Percentiles rank a stretch among this genome's conserved stretches.
Evolutionary conservation across 1,140 invertebrate genomes (phyloP).

Genomic region (Phymastichus coffea): DNA sequence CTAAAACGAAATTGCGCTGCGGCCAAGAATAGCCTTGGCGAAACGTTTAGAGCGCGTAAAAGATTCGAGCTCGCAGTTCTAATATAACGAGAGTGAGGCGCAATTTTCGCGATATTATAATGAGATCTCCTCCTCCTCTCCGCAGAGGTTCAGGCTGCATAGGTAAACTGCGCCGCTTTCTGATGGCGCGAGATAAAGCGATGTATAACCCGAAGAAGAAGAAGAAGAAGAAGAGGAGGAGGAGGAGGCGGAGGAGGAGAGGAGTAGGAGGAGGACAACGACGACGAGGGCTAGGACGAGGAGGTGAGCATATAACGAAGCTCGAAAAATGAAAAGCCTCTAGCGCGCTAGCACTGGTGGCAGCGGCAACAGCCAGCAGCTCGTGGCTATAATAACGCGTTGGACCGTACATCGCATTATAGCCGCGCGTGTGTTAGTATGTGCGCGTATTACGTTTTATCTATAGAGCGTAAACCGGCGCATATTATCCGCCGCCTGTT

Average conservation of each 20-base stretch:
- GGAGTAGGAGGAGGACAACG: constrained; percentile 1
- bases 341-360: too few relatives aligned
- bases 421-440: background rate
- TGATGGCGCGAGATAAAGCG: constrained; percentile 14
- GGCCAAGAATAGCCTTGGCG: too few relatives aligned
- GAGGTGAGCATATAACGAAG: background rate
- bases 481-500: constrained; percentile 42
- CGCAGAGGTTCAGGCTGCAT: background rate
- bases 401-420: background rate
- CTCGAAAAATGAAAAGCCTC: constrained; percentile 25
- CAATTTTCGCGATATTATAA: background rate
- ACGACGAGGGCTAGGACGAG: background rate
- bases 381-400: constrained; percentile 28
- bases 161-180: constrained; percentile 15
- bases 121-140: too few relatives aligned
- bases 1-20: too few relatives aligned
- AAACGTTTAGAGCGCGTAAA: too few relatives aligned
- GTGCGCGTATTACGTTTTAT: constrained; percentile 17
- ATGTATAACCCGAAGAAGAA: constrained; percentile 7
- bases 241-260: background rate
- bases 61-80: too few relatives aligned
- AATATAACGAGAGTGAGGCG: background rate
- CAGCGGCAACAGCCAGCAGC: too few relatives aligned
- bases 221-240: background rate
- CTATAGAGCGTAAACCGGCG: constrained; percentile 6